These are phyloP conservation scores for Drosophila kuntzei DNA, from an alignment of 2,888 invertebrate species.

Conservation along the genomic window DNA sequence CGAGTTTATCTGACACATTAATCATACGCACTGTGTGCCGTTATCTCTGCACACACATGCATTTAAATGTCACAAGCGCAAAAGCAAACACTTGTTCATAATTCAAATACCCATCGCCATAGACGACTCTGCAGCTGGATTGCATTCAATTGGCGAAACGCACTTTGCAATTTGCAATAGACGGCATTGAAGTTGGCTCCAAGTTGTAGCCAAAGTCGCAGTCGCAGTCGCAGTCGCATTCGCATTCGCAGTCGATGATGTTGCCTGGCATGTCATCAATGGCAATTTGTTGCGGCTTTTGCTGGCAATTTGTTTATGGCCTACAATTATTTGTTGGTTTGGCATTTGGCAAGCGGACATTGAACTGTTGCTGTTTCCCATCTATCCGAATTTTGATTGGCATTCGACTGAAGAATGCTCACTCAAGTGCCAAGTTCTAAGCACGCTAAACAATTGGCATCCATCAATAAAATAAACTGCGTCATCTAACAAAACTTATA, in stretches of 20 bases:
- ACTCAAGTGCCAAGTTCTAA: slow-evolving; percentile 10
- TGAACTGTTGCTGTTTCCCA: slow-evolving; percentile 54
- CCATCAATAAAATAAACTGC: slow-evolving; percentile 15
- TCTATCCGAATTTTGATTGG: slow-evolving; percentile 24
- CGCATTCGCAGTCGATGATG: neutral
- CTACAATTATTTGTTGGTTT: slow-evolving; percentile 43
- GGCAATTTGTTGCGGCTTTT: slow-evolving; percentile 62
- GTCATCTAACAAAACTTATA: slow-evolving; percentile 2
- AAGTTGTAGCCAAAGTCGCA: slow-evolving; percentile 13
- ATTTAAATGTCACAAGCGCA: slow-evolving; percentile 63
- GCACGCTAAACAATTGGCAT: slow-evolving; percentile 1
- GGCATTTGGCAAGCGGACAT: slow-evolving; percentile 67
- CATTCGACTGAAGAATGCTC: slow-evolving; percentile 1
- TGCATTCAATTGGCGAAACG: slow-evolving; percentile 56
- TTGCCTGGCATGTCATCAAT: slow-evolving; percentile 68
- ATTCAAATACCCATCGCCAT: slow-evolving; percentile 52
- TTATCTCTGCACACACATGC: slow-evolving; percentile 34
- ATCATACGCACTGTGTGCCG: slow-evolving; percentile 67
- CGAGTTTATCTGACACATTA: slow-evolving; percentile 45
- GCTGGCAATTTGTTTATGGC: slow-evolving; percentile 74
- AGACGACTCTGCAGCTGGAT: slow-evolving; percentile 24
- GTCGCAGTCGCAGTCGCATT: slow-evolving; percentile 1
- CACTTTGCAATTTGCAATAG: slow-evolving; percentile 45
- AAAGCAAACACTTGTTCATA: slow-evolving; percentile 51
- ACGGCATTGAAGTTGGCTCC: slow-evolving; percentile 46